Base-by-base conservation (phyloP, 1,140 invertebrate species). In the Calliopsis andreniformis region DNA sequence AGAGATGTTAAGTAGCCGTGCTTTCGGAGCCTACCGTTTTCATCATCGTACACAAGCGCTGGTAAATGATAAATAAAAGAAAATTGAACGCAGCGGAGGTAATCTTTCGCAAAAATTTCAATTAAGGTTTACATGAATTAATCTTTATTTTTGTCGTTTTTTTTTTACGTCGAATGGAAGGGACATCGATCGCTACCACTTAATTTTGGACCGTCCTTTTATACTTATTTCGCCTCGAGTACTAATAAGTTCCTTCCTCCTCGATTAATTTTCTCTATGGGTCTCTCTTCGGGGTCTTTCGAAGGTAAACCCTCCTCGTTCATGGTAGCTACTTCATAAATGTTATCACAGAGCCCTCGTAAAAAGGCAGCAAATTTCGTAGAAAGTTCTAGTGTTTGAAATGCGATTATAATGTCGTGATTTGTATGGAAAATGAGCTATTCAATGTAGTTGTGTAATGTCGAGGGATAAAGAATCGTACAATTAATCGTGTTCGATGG, bases 1-100 rank as follows among this genome's bases (percentile, higher is more conserved):
- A 72, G 58, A 51, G 25, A 62, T 59, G 69, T 82, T 82, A 82
- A 83, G 67, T 83, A 73, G 75, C 61, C 67, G 20, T 28, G 47
- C 53, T 45, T 61, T 53, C 20, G 18, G 25, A 67, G 25, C 28
- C 18, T 47, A n/a, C 51, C 67, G 30, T 56, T 67, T 67, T 35
- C 28, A 10, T 10, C 10, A 10, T 10, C 35, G 35, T 10, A 23
- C 18, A n/a, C n/a, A n/a, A n/a, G n/a, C n/a, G n/a, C 35, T 12
- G 45, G 6, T n/a, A 20, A 5, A 0, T 1, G 28, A 25, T 42
- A 64, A 73, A 32, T 7, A 25, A 18, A 72, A 30, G 61, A 53
- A 43, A 64, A 73, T 64, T 32, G 30, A 64, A 35, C 47, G 16
- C 0, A 30, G 5, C 25, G 3, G 23, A 30, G 8, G 12, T 18